Conservation (phyloP, 2,113 vertebrate species). For the Gila orcuttii region DNA sequence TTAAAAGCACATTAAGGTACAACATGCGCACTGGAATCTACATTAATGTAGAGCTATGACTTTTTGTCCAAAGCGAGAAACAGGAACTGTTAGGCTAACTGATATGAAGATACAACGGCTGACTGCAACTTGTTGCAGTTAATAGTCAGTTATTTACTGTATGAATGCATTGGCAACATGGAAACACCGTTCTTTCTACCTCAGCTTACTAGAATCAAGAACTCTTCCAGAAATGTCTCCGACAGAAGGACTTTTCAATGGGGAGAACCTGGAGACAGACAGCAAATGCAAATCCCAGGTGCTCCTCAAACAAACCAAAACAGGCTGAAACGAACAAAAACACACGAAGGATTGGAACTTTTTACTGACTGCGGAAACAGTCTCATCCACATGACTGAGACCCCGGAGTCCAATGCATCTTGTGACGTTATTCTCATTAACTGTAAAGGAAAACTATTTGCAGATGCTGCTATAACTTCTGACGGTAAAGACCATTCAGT, state of each 20-base stretch:
- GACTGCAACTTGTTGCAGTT: background rate
- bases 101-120: background rate
- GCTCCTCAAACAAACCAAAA: conserved; percentile 34
- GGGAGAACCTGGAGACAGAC: background rate
- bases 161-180: background rate
- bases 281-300: background rate
- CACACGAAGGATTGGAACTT: background rate
- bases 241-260: background rate
- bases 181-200: background rate
- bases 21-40: background rate
- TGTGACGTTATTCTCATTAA: background rate
- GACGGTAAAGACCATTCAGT: background rate
- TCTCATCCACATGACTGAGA: background rate
- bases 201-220: background rate
- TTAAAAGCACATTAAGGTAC: background rate
- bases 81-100: background rate
- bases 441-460: background rate
- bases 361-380: background rate
- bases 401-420: background rate
- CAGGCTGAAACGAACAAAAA: conserved; percentile 37
- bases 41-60: background rate
- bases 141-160: background rate
- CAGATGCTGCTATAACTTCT: background rate
- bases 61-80: background rate
- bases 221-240: background rate